A percentile compares a stretch with the other conserved stretches of the same genome.
These are phyloP conservation scores for Papilio polyxenes DNA, from an alignment of 1,140 invertebrate species.

Conservation along the genomic window DNA sequence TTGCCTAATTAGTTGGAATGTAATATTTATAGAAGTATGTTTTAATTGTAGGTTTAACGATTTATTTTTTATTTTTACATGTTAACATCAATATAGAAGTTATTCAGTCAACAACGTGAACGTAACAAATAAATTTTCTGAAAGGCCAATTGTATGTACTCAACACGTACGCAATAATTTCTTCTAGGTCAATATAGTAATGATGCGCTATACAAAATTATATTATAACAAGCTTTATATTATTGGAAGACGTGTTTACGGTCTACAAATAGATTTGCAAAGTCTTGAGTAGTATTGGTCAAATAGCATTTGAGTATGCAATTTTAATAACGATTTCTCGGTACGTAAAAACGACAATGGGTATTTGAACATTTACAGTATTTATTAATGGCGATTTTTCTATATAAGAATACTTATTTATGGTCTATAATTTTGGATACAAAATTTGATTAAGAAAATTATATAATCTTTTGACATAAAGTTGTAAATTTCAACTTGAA, in stretches of 20 bases:
- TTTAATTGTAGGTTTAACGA: neutral
- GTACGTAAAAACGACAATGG: too few relatives aligned
- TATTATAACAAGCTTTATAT: neutral
- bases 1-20: neutral
- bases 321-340: too few relatives aligned
- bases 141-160: neutral
- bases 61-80: neutral
- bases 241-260: conserved; percentile 1
- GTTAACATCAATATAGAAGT: neutral
- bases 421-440: too few relatives aligned
- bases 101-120: conserved; percentile 2
- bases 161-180: neutral
- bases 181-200: neutral
- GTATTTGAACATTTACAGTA: too few relatives aligned
- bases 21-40: neutral
- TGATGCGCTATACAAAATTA: neutral
- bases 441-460: neutral
- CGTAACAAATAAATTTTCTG: neutral
- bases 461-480: too few relatives aligned
- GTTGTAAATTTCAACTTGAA: too few relatives aligned
- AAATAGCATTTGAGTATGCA: too few relatives aligned
- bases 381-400: too few relatives aligned
- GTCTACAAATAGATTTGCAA: neutral
- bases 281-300: too few relatives aligned
- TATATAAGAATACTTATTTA: too few relatives aligned